phyloP scores from a whole-genome alignment of 2,113 vertebrate genomes.

The Regulus satrapa region DNA sequence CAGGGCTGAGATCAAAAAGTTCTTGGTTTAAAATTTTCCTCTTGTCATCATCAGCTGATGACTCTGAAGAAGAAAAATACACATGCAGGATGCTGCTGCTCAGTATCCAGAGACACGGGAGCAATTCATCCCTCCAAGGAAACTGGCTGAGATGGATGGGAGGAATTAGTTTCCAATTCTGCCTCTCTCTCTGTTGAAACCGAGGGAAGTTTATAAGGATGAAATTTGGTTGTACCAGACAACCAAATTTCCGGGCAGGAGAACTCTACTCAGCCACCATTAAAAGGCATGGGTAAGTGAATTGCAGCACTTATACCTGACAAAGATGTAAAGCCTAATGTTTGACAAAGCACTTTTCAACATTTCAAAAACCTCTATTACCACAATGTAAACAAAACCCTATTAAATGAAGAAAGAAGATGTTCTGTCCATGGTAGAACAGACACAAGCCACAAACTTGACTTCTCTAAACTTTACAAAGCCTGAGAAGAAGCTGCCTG shows the following conservation, averaged over 20 bases:
- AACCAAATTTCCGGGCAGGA: background rate
- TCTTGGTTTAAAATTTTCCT: background rate
- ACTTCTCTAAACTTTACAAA: background rate
- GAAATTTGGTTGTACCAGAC: background rate
- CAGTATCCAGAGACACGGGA: background rate
- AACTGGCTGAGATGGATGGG: background rate
- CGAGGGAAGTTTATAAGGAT: background rate
- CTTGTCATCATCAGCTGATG: background rate
- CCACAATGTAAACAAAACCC: background rate
- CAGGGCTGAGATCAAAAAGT: background rate
- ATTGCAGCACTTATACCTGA: background rate
- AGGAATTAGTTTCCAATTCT: background rate
- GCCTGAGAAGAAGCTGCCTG: background rate
- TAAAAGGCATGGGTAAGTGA: background rate
- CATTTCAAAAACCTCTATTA: background rate
- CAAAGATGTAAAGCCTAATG: background rate
- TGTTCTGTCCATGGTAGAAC: background rate
- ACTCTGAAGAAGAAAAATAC: background rate
- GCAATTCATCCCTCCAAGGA: background rate
- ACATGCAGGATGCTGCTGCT: background rate
- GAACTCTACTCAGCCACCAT: background rate
- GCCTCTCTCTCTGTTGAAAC: background rate
- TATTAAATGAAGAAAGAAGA: background rate
- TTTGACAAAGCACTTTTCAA: background rate
- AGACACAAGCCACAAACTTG: background rate